phyloP scores from a whole-genome alignment of 2,797 vertebrate genomes.

The Craterocephalus amniculus region DNA sequence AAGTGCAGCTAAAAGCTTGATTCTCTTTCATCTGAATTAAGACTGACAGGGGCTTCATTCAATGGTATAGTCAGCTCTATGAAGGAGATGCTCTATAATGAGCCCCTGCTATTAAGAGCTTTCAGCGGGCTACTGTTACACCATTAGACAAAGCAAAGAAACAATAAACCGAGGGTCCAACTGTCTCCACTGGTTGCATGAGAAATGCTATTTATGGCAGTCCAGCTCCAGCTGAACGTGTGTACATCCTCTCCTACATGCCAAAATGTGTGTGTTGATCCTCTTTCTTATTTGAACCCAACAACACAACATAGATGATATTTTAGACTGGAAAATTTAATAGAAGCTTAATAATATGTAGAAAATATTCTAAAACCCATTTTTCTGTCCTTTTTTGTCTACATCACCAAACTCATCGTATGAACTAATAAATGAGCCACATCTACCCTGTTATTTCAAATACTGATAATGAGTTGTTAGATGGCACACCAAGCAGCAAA shows the following conservation, averaged over 20 bases:
- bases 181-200: slow-evolving; percentile 12
- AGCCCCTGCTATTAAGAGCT: slow-evolving; percentile 23
- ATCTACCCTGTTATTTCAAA: background rate
- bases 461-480: background rate
- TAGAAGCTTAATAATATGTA: background rate
- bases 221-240: slow-evolving; percentile 11
- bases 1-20: slow-evolving; percentile 53
- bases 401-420: background rate
- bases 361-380: background rate
- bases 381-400: too few species aligned
- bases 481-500: background rate
- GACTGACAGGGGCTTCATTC: slow-evolving; percentile 41
- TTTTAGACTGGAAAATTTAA: background rate
- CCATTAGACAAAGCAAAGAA: slow-evolving; percentile 26
- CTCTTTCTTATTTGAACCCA: background rate
- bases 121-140: slow-evolving; percentile 25
- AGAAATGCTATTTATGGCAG: background rate
- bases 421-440: background rate
- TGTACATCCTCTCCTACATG: slow-evolving; percentile 27
- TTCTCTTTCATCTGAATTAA: slow-evolving; percentile 45
- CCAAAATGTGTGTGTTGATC: background rate
- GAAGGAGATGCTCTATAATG: slow-evolving; percentile 28
- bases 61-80: background rate
- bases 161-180: slow-evolving; percentile 26
- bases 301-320: background rate